Evolutionary conservation across 2,888 invertebrate species (phyloP), one percentile per base, ranked within the genome.

Genomic region (Petrolisthes manimaculis): DNA sequence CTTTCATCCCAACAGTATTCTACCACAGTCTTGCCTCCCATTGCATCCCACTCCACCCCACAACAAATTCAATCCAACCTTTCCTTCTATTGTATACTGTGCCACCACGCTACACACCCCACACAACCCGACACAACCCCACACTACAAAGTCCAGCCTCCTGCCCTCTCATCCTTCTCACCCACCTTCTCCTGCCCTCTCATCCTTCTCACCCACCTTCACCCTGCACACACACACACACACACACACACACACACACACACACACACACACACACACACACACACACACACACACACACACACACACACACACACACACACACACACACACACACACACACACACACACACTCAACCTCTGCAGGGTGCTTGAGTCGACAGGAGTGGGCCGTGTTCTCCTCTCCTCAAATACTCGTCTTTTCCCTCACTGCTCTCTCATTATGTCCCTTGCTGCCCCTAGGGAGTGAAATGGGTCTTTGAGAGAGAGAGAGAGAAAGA

Each of bases 251-350:
- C 18, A 79, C 79, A 79, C 79, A 79, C 61, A 61, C 61, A 61
- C 61, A 61, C 61, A 61, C 61, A 61, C 61, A 61, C 61, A 61
- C 61, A 61, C 61, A 61, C 61, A 74, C 74, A 74, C 74, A 74
- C 74, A 74, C 74, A 74, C 74, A 74, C 74, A 74, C 79, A 79
- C 55, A 79, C 79, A 79, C 54, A 79, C 55, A 79, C 79, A 79
- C 79, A 79, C 55, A 79, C 55, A 79, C 79, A 79, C 55, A 55
- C 55, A 55, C 55, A 79, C 55, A 79, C 79, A 79, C 55, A 79
- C 79, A 55, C 79, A 79, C 79, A 79, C 79, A 79, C 79, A 79
- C 56, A 79, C 79, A 79, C 79, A 79, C 79, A 79, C 79, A 79
- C 79, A 79, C 79, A 79, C 79, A 79, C 53, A 54, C 21, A 79